A percentile compares a stretch with the other conserved stretches of the same genome.
phyloP scores from a whole-genome alignment of 2,113 vertebrate species.

The Dromiciops gliroides region DNA sequence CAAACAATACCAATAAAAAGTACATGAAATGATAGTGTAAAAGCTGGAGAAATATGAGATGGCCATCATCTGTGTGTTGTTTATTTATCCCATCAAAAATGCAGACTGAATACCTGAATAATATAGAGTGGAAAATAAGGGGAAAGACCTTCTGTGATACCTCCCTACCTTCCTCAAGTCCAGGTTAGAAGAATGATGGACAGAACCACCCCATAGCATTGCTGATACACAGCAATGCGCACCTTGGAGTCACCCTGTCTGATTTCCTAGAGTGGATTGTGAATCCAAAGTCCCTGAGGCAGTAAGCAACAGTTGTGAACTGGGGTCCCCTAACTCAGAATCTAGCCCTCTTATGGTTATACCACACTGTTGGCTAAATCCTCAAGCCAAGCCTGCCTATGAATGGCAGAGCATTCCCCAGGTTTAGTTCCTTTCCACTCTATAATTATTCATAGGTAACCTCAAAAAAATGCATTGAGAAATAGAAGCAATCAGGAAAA shows the following conservation, averaged over 20 bases:
- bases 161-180: too few species aligned
- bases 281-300: neutral
- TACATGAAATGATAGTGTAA: conserved; percentile 14
- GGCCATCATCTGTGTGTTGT: too few species aligned
- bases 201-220: too few species aligned
- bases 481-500: neutral
- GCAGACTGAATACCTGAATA: too few species aligned
- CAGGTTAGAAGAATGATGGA: too few species aligned
- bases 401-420: neutral
- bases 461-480: neutral
- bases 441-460: neutral
- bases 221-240: neutral
- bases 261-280: neutral
- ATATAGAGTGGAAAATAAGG: too few species aligned
- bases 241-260: neutral
- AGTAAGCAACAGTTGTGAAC: neutral
- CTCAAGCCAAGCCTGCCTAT: neutral
- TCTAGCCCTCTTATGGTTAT: neutral
- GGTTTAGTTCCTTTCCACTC: neutral
- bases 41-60: neutral
- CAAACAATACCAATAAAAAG: too few species aligned
- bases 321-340: neutral
- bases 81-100: too few species aligned
- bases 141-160: too few species aligned
- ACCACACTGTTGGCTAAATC: neutral